phyloP scores from a whole-genome alignment of 2,888 invertebrate genomes.

The Megamerina dolium region DNA sequence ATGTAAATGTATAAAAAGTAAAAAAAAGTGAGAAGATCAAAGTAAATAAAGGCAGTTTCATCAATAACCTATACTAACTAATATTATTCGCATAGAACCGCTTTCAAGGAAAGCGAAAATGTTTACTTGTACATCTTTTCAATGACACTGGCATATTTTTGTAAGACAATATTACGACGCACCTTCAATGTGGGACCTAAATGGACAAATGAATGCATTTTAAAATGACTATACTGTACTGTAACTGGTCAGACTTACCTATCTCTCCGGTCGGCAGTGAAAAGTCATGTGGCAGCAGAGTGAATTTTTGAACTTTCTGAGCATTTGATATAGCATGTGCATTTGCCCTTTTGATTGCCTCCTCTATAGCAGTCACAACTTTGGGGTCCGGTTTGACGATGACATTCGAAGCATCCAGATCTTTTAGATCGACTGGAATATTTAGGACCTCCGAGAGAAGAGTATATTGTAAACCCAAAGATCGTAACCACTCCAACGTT shows the following conservation, averaged over 20 bases:
- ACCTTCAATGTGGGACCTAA: constrained; percentile 79
- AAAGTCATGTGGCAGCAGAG: constrained; percentile 77
- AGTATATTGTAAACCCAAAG: constrained; percentile 59
- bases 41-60: no score
- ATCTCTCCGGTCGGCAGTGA: constrained; percentile 78
- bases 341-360: constrained; percentile 72
- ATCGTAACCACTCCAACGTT: constrained; percentile 64
- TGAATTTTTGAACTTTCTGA: constrained; percentile 80
- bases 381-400: constrained; percentile 54
- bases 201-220: background rate
- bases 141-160: constrained; percentile 63
- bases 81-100: no score
- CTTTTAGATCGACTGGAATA: constrained; percentile 26
- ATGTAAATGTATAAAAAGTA: no score
- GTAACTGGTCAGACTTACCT: constrained; percentile 33
- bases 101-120: no score
- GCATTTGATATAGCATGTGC: constrained; percentile 74
- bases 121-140: constrained; percentile 33
- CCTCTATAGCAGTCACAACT: constrained; percentile 63
- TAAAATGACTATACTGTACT: background rate
- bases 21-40: no score
- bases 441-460: constrained; percentile 58
- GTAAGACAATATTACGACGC: constrained; percentile 66
- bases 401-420: constrained; percentile 41
- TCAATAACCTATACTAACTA: no score